phyloP scores from a whole-genome alignment of 2,113 vertebrate genomes.

The Saguinus imperator region DNA sequence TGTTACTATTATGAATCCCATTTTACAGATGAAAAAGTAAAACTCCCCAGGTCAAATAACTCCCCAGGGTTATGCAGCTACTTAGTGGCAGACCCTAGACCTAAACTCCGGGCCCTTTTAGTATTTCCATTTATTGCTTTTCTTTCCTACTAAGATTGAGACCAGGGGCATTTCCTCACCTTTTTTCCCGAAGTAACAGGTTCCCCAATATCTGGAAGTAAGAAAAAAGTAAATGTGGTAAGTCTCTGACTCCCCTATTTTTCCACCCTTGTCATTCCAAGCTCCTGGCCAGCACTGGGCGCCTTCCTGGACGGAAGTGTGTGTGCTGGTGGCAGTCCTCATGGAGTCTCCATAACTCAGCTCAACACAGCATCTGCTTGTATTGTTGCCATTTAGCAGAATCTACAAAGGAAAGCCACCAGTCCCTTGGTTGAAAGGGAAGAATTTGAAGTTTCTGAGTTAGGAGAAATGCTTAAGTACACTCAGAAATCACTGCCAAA shows the following conservation, averaged over 20 bases:
- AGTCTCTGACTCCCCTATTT: neutral
- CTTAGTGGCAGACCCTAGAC: neutral
- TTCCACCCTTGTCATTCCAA: neutral
- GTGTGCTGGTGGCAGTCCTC: neutral
- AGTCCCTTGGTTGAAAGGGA: neutral
- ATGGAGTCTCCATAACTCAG: fast-evolving
- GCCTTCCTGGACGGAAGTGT: neutral
- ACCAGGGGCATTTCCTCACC: neutral
- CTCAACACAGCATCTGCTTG: neutral
- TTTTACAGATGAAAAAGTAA: neutral
- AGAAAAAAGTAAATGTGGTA: neutral
- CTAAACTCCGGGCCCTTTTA: neutral
- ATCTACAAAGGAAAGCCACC: neutral
- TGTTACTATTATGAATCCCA: neutral
- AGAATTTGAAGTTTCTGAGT: neutral
- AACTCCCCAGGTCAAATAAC: neutral
- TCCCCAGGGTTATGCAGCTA: neutral
- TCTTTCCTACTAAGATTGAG: neutral
- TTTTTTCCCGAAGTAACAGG: neutral
- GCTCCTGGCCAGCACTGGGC: neutral
- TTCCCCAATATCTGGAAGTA: neutral
- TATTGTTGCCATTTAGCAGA: neutral
- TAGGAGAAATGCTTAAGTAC: neutral
- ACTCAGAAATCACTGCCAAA: neutral
- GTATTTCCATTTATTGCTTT: neutral